phyloP scores from a whole-genome alignment of 1,140 invertebrate genomes.

The Drosophila sp. region DNA sequence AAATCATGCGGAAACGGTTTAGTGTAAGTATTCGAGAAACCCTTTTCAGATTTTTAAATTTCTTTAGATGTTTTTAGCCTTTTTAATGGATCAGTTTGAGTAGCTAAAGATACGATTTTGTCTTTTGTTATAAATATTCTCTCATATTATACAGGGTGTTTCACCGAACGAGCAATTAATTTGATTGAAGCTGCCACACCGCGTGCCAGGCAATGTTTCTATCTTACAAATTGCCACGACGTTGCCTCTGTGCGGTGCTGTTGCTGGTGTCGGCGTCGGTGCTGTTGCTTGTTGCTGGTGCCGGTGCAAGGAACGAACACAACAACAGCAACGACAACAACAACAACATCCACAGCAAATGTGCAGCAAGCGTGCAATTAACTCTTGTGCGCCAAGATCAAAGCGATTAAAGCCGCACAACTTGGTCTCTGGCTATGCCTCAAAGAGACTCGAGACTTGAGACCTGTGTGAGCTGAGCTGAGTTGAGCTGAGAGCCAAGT shows the following conservation, averaged over 20 bases:
- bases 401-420: slow-evolving; percentile 78
- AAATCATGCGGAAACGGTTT: too few relatives aligned
- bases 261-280: background rate
- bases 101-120: background rate
- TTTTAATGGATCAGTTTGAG: background rate
- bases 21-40: too few relatives aligned
- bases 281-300: background rate
- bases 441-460: background rate
- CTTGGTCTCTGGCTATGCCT: slow-evolving; percentile 6
- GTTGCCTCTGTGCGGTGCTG: background rate
- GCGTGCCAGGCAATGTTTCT: slow-evolving; percentile 68
- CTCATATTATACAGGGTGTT: background rate
- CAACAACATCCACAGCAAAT: slow-evolving; percentile 49
- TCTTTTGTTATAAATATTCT: background rate
- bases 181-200: slow-evolving; percentile 81
- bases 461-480: background rate
- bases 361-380: slow-evolving; percentile 82
- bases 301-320: slow-evolving; percentile 10
- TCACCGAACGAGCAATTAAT: slow-evolving; percentile 63
- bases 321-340: slow-evolving; percentile 31
- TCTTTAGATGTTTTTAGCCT: too few relatives aligned
- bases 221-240: slow-evolving; percentile 67
- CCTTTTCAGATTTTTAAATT: too few relatives aligned
- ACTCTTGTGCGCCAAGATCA: slow-evolving; percentile 82
- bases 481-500: background rate